Evolutionary conservation across 2,797 vertebrate genomes (phyloP).

Genomic region (Oreonectes daqikongensis): DNA sequence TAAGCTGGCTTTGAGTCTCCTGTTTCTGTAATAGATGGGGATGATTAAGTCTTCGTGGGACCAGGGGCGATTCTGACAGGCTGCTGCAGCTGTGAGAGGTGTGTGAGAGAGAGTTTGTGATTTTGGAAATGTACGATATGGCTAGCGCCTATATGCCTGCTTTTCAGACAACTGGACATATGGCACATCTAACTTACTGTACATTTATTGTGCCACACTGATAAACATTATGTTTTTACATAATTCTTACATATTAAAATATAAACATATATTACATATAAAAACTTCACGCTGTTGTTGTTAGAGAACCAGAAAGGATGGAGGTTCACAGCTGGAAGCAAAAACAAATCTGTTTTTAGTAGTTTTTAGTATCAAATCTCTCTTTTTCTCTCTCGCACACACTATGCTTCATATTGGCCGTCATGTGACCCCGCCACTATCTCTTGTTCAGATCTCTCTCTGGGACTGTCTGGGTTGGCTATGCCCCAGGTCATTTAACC

Average conservation of each 20-base stretch:
- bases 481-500: conserved; percentile 18
- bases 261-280: too few species aligned
- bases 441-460: conserved; percentile 20
- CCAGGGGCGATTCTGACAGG: neutral
- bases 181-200: neutral
- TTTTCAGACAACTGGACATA: neutral
- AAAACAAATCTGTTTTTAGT: neutral
- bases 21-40: conserved; percentile 36
- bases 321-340: neutral
- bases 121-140: neutral
- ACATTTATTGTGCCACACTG: neutral
- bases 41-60: conserved; percentile 41
- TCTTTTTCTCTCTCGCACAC: neutral
- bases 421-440: conserved; percentile 32
- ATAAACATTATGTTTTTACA: neutral
- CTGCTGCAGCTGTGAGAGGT: conserved; percentile 28
- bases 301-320: neutral
- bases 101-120: conserved; percentile 5
- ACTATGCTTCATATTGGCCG: neutral
- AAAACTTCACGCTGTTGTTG: too few species aligned
- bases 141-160: neutral
- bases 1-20: conserved; percentile 33
- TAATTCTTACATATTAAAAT: too few species aligned
- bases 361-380: neutral
- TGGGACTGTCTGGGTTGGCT: conserved; percentile 14